A percentile compares a stretch with the other conserved stretches of the same genome.
These are phyloP conservation scores for Augiades crinisus DNA, from an alignment of 2,888 invertebrate genomes.

Conservation along the genomic window DNA sequence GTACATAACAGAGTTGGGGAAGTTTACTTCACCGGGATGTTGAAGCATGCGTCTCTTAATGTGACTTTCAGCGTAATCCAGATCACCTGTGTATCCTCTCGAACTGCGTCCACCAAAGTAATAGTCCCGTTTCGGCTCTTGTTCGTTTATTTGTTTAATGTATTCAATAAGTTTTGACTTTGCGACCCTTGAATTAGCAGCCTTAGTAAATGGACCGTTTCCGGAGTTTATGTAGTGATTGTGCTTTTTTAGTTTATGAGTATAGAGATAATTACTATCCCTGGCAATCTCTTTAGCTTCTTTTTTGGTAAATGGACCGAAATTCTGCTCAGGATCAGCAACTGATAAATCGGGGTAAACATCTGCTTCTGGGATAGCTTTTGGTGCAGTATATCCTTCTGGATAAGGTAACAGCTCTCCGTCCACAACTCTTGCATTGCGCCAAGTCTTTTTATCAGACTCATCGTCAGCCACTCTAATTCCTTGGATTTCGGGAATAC, in stretches of 20 bases:
- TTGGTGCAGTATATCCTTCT: conserved; percentile 84
- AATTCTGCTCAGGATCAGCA: conserved; percentile 57
- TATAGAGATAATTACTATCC: conserved; percentile 49
- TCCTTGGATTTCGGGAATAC: conserved; percentile 91
- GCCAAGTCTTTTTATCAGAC: conserved; percentile 91
- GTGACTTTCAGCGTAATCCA: conserved; percentile 77
- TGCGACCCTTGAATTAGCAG: conserved; percentile 81
- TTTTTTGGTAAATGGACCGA: conserved; percentile 83
- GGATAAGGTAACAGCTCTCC: conserved; percentile 90
- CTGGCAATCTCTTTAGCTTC: conserved; percentile 56
- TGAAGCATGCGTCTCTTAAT: conserved; percentile 88
- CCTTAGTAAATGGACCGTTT: conserved; percentile 84
- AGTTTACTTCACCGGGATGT: conserved; percentile 83
- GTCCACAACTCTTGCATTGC: conserved; percentile 94
- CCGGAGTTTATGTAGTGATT: conserved; percentile 67
- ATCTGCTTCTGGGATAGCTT: conserved; percentile 81
- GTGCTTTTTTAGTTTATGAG: conserved; percentile 69
- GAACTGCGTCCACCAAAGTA: conserved; percentile 79
- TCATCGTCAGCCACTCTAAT: conserved; percentile 92
- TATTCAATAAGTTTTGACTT: conserved; percentile 83
- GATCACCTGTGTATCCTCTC: conserved; percentile 68
- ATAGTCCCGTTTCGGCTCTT: conserved; percentile 83
- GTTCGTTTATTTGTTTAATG: conserved; percentile 85
- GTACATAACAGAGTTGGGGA: conserved; percentile 85
- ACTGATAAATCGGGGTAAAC: conserved; percentile 62